Evolutionary conservation across 2,113 vertebrate species (phyloP).

Genomic region (Zootoca vivipara): DNA sequence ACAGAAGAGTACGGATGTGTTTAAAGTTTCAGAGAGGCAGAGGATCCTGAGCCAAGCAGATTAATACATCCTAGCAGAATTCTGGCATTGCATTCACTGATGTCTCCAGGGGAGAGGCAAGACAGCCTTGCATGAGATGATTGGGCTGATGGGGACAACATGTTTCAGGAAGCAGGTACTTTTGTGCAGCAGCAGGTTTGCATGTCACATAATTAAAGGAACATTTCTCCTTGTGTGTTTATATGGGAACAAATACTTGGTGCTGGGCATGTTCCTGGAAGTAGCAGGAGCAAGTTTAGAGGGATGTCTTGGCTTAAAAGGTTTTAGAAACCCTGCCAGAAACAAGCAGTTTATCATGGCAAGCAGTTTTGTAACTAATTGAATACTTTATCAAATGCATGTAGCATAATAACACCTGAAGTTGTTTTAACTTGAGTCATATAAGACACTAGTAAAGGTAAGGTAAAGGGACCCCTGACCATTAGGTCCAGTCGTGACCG

Average conservation of each 20-base stretch:
- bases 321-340: not conserved
- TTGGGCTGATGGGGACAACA: no score
- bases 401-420: not conserved
- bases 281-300: not conserved
- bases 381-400: not conserved
- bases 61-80: not conserved
- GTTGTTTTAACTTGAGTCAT: not conserved
- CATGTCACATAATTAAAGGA: not conserved
- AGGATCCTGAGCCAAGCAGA: not conserved
- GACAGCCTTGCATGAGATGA: not conserved
- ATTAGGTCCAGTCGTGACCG: no score
- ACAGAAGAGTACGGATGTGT: not conserved
- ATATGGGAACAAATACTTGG: not conserved
- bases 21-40: not conserved
- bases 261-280: not conserved
- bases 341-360: not conserved
- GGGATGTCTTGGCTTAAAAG: not conserved
- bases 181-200: not conserved
- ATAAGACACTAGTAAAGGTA: not conserved
- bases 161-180: not conserved
- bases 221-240: not conserved
- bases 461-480: no score
- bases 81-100: not conserved
- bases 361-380: not conserved
- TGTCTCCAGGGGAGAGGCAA: not conserved